Base-by-base conservation (phyloP, 2,113 vertebrate genomes). In the Eonycteris spelaea region DNA sequence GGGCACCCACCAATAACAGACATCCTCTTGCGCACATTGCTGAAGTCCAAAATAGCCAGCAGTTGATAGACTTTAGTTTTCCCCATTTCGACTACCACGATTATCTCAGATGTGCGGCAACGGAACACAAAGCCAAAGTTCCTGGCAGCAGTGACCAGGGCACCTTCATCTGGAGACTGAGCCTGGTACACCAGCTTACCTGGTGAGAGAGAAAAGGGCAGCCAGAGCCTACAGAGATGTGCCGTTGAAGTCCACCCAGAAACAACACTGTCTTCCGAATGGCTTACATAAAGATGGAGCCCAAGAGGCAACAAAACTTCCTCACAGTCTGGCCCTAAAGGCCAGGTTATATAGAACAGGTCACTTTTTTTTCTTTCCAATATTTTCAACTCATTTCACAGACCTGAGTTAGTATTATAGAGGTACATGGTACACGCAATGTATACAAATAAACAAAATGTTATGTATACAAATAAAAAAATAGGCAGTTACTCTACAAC, bases 121-220 rank as follows among this genome's bases (percentile, higher is more conserved):
- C 96, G 98, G 92, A 99, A 99, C 71, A 99, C 99, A 90, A 99
- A 99, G 33, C 99, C 99, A 48, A 99, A 99, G 98, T 99, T 99
- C 75, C 99, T 98, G 19, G 99, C 99, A 28, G 99, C 99, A 0
- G 99, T 99, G 71, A 99, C 99, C 5, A 99, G 98, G 63, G 99
- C 99, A 3, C 99, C 99, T 95, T 99, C 99, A 14, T 99, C 99
- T 33, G 99, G 99, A 71, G 99, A 99, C 97, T 99, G 99, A 40
- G 99, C 99, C 98, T 99, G 99, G 95, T 99, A 99, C 55, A 98
- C 91, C 6, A 99, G 98, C 55, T 99, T 95, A 53, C 99, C 99
- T 99, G 97, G 38, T 38, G 48, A 5, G 45, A 80, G 82, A 94
- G n/a, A n/a, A 63, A 51, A 86, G 70, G 59, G 78, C 33, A 59